These are phyloP conservation scores for Idaea biselata DNA, from an alignment of 2,888 invertebrate genomes.

Conservation along the genomic window DNA sequence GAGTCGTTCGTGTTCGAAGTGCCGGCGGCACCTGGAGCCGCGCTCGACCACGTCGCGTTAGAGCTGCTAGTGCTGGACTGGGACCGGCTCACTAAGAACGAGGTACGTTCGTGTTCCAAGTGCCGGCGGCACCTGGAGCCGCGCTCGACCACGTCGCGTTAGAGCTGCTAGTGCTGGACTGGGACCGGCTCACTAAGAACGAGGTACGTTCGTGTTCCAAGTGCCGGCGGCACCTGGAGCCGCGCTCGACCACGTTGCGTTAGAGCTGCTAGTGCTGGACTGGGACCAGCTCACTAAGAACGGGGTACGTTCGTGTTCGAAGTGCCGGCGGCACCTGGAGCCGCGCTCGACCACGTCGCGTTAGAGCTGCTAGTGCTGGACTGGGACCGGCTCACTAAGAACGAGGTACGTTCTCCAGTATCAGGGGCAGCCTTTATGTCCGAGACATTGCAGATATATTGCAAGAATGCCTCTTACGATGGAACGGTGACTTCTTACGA, in stretches of 20 bases:
- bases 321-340: constrained; percentile 88
- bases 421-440: no score
- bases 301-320: constrained; percentile 96
- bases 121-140: constrained; percentile 88
- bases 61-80: constrained; percentile 96
- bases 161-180: constrained; percentile 94
- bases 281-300: constrained; percentile 99
- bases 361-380: constrained; percentile 94
- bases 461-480: no score
- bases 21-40: constrained; percentile 86
- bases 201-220: constrained; percentile 96
- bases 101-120: constrained; percentile 95
- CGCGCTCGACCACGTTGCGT: constrained; percentile 89
- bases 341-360: constrained; percentile 89
- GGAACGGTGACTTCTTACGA: no score
- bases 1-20: constrained; percentile 99
- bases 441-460: no score
- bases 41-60: constrained; percentile 90
- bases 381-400: constrained; percentile 99
- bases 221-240: constrained; percentile 89
- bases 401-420: constrained; percentile 92
- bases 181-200: constrained; percentile 99
- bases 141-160: constrained; percentile 91
- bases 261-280: constrained; percentile 94
- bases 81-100: constrained; percentile 99